phyloP scores from a whole-genome alignment of 2,113 vertebrate genomes.

The Cromileptes altivelis region DNA sequence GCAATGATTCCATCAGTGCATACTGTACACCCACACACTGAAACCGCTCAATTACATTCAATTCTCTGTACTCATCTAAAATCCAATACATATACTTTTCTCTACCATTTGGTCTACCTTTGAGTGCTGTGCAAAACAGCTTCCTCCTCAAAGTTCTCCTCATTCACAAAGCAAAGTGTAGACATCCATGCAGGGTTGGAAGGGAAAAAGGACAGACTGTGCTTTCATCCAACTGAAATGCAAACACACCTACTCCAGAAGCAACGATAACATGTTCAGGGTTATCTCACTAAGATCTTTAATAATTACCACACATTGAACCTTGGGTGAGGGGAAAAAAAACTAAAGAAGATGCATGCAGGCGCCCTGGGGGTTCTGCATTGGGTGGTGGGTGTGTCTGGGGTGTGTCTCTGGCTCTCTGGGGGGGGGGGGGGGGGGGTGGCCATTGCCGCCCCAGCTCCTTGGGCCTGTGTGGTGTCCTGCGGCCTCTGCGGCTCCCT shows the following conservation, averaged over 20 bases:
- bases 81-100: conserved; percentile 30
- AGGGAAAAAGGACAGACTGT: not conserved
- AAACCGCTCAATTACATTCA: conserved; percentile 26
- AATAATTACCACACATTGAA: conserved; percentile 10
- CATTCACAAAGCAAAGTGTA: conserved; percentile 13
- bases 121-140: conserved; percentile 32
- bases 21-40: conserved; percentile 36
- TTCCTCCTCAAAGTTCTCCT: conserved; percentile 8
- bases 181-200: conserved; percentile 18
- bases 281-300: conserved; percentile 2
- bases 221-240: conserved; percentile 3
- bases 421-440: too few relatives aligned
- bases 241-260: not conserved
- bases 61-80: conserved; percentile 27
- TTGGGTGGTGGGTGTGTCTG: too few relatives aligned
- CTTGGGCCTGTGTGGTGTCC: too few relatives aligned
- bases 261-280: not conserved
- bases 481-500: too few relatives aligned
- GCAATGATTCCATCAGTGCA: not conserved
- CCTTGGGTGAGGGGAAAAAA: not conserved
- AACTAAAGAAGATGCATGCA: too few relatives aligned
- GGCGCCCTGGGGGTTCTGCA: too few relatives aligned
- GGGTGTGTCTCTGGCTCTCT: too few relatives aligned
- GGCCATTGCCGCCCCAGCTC: too few relatives aligned
- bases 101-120: conserved; percentile 29